Evolutionary conservation across 2,113 vertebrate genomes (phyloP).

Genomic region (Chloropsis hardwickii): DNA sequence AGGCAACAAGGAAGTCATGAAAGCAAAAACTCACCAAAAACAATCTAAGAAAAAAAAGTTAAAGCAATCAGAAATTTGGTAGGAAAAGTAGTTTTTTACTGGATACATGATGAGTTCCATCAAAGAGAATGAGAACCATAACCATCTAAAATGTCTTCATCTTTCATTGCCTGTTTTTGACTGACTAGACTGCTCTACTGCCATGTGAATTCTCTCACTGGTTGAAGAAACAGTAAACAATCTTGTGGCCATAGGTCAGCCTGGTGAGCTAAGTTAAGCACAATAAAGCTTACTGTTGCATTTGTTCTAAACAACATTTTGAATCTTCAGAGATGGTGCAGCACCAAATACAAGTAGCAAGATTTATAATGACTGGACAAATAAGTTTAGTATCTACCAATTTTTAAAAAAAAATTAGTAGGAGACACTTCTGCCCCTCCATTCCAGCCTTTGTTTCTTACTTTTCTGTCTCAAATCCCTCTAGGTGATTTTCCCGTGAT

Average conservation of each 20-base stretch:
- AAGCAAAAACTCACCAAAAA: not conserved
- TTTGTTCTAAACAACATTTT: not conserved
- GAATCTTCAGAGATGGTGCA: not conserved
- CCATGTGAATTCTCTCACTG: not conserved
- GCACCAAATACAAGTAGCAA: not conserved
- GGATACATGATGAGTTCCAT: not conserved
- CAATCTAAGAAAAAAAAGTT: not conserved
- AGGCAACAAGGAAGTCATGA: not conserved
- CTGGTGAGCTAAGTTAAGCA: not conserved
- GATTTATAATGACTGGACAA: not conserved
- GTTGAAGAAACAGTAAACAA: not conserved
- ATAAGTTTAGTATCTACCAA: not conserved
- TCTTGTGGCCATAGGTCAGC: not conserved
- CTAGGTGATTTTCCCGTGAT: not conserved
- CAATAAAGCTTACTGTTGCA: not conserved
- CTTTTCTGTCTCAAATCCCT: not conserved
- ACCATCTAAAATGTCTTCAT: not conserved
- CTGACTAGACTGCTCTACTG: not conserved
- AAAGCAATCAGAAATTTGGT: not conserved
- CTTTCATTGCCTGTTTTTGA: not conserved
- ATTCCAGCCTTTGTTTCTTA: not conserved
- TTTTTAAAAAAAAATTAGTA: not conserved
- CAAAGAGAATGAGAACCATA: not conserved
- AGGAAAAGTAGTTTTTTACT: not conserved
- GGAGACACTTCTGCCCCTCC: not conserved